Evolutionary conservation across 2,888 invertebrate genomes (phyloP), one percentile per base, ranked within the genome.

Genomic region (Cheilosia vernalis): DNA sequence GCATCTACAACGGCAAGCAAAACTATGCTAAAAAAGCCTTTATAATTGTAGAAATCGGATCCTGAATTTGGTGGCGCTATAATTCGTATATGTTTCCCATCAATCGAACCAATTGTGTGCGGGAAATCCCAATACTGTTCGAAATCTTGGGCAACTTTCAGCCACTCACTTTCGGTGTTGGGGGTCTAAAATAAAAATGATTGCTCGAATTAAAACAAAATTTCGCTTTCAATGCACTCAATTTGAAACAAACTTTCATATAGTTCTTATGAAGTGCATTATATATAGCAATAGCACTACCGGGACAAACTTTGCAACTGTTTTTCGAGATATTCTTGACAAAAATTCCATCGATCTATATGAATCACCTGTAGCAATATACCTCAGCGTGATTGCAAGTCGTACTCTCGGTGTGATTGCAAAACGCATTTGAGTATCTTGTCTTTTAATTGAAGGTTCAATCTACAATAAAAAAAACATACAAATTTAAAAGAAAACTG

Each of bases 21-120:
- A 21, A 21, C 21, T 21, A 21, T 21, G 2, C 21, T 21, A 1
- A 21, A 21, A 21, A 21, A 21, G 21, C 21, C 1, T n/a, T n/a
- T n/a, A n/a, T n/a, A n/a, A 17, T 85, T 80, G 10, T 49, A 64
- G 40, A 53, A 70, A 27, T 72, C 64, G 0, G 69, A 63, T 10
- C 73, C 67, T 10, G 74, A 74, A 2, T 55, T 58, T 37, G 72
- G 66, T 10, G 53, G 76, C 4, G 81, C 40, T 30, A 15, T 30
- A n/a, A 73, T 67, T 15, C 37, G 53, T 15, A 86, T 77, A 13
- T 81, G 77, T 33, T 81, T 77, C 6, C 72, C 76, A 42, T 72
- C 81, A 24, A 81, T 17, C 19, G 77, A 58, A 2, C 51, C 60
- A 9, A 66, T 2, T 24, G 51, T 64, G 21, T 72, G 51, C 13